Base-by-base conservation (phyloP, 2,888 invertebrate genomes). In the Cheilosia scutellata region DNA sequence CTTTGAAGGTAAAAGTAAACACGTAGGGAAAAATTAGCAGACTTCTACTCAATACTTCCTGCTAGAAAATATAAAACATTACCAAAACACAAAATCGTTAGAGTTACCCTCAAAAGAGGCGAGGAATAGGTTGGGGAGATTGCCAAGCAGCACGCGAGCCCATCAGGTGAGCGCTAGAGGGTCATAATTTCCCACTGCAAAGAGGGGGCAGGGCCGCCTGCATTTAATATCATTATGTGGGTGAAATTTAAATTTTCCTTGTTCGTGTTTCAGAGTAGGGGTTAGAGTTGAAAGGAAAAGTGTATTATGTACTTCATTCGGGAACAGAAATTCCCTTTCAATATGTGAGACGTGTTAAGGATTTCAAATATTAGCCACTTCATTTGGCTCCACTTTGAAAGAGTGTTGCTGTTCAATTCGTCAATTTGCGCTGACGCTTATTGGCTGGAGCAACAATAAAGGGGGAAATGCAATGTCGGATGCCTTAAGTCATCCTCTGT, bases 11-110 rank as follows among this genome's bases (percentile, higher is more conserved):
- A 37, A 37, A 37, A 9, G 37, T 11, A 11, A 37, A 37, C 37
- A 37, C 37, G 37, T 37, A 37, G 11, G 11, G 11, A 4, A 37
- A 37, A 9, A 37, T 37, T 37, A 37, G 37, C 11, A 37, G 37
- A 11, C 3, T 37, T 11, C 11, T 37, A 37, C 11, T 37, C 11
- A 37, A 37, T 37, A 11, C 37, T 37, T 37, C 37, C 37, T 11
- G 37, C 11, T 37, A 9, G 33, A 37, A 33, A 37, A 37, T 11
- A 0, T 7, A 3, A 37, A 33, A 33, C 7, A 13, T 29, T 29
- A 29, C n/a, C 16, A 62, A 27, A 62, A 60, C 44, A 62, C 29
- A 44, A 44, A 44, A 62, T 44, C 60, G 44, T 62, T 62, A 42
- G 20, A 20, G 20, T 20, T 5, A 37, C 4, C 9, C 58, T 29